Evolutionary conservation across 1,140 invertebrate species (phyloP).

Genomic region (Drosophila tani): DNA sequence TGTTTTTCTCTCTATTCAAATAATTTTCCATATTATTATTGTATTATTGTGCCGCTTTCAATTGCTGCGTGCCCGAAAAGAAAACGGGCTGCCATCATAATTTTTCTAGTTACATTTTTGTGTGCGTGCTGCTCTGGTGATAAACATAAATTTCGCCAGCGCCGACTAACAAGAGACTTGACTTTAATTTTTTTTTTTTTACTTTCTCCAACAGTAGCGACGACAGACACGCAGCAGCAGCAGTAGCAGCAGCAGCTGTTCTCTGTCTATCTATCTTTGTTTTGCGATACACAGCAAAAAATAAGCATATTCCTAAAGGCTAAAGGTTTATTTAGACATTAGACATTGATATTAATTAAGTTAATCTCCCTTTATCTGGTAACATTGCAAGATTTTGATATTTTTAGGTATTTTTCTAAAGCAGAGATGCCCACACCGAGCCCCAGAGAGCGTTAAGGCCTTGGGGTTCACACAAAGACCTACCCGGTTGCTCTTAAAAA

Average conservation of each 20-base stretch:
- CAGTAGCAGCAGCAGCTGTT: conserved; percentile 30
- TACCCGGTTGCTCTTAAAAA: background rate
- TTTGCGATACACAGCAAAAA: background rate
- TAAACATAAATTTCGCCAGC: conserved; percentile 78
- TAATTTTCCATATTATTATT: conserved; percentile 32
- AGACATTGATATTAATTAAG: background rate
- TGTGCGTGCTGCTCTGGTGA: conserved; percentile 54
- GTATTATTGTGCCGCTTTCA: conserved; percentile 33
- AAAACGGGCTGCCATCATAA: conserved; percentile 55
- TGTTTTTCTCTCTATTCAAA: conserved; percentile 37
- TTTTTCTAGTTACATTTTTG: conserved; percentile 32
- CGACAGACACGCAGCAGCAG: conserved; percentile 46
- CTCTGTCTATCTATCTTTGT: background rate
- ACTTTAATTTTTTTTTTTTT: conserved; percentile 48
- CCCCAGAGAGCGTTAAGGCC: background rate
- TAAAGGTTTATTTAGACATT: background rate
- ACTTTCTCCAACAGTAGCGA: conserved; percentile 59
- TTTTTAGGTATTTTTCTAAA: background rate
- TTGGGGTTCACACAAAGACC: background rate
- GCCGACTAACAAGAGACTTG: conserved; percentile 28
- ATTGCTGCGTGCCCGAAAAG: conserved; percentile 66
- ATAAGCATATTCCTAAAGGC: background rate
- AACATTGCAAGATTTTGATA: background rate
- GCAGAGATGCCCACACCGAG: background rate
- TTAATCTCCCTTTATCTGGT: accelerated